A percentile compares a stretch with the other conserved stretches of the same genome.
phyloP scores from a whole-genome alignment of 2,888 invertebrate species.

The Drosophila algonquin region DNA sequence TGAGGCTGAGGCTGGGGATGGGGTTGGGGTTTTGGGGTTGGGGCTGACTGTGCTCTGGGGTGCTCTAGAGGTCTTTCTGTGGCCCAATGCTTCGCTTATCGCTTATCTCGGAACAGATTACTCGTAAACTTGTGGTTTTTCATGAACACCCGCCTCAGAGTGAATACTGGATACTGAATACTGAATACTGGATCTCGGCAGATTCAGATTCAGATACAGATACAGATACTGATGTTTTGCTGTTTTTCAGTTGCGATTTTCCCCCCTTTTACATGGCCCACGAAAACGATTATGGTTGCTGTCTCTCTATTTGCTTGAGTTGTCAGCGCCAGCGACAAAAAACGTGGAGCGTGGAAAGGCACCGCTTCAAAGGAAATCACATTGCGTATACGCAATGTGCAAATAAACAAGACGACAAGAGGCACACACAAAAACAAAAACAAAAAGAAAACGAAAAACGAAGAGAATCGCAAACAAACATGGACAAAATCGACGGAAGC shows the following conservation, averaged over 20 bases:
- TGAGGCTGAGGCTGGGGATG: neutral
- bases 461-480: slow-evolving; percentile 58
- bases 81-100: slow-evolving; percentile 31
- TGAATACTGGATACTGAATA: slow-evolving; percentile 16
- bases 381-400: slow-evolving; percentile 73
- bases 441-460: neutral
- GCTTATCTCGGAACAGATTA: slow-evolving; percentile 39
- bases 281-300: slow-evolving; percentile 18
- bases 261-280: neutral
- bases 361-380: slow-evolving; percentile 69
- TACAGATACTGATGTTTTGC: slow-evolving; percentile 15
- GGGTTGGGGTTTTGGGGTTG: neutral
- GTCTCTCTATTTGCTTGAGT: slow-evolving; percentile 46
- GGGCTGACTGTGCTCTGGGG: neutral
- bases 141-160: slow-evolving; percentile 28
- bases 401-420: slow-evolving; percentile 63
- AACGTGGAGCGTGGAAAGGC: slow-evolving; percentile 37
- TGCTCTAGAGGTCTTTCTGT: neutral
- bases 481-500: slow-evolving; percentile 62
- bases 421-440: neutral
- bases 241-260: neutral
- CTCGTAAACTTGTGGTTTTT: neutral
- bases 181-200: slow-evolving; percentile 24
- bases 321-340: slow-evolving; percentile 45
- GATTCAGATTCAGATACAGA: slow-evolving; percentile 21